phyloP scores from a whole-genome alignment of 2,888 invertebrate species.

The Himalopsyche anomala region DNA sequence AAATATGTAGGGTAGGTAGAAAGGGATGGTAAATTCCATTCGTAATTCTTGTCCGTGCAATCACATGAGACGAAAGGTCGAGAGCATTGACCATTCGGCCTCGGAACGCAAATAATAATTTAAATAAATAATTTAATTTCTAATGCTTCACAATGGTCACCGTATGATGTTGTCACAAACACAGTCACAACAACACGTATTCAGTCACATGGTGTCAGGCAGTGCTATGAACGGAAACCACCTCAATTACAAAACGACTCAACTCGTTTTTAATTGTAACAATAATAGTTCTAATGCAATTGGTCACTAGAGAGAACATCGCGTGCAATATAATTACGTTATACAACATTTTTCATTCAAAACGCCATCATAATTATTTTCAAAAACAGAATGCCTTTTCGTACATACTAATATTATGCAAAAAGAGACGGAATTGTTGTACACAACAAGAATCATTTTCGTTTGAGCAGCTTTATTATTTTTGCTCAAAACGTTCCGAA shows the following conservation, averaged over 20 bases:
- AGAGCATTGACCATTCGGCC: no score
- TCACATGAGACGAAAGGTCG: no score
- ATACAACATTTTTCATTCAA: not conserved
- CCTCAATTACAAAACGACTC: conserved; percentile 27
- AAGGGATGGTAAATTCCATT: no score
- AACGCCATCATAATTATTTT: not conserved
- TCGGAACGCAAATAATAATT: no score
- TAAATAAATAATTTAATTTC: no score
- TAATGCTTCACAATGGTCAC: not conserved
- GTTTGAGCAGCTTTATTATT: not conserved
- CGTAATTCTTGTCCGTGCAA: no score
- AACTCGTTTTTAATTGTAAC: conserved; percentile 13
- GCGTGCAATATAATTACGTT: not conserved
- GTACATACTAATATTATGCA: not conserved
- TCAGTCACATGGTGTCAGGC: conserved; percentile 45
- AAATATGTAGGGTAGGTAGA: no score
- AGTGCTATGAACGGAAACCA: conserved; percentile 44
- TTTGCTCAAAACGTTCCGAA: not conserved
- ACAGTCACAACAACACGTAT: conserved; percentile 2
- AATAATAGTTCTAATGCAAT: conserved; percentile 31
- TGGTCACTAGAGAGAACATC: not conserved
- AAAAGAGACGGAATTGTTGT: not conserved
- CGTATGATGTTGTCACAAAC: conserved; percentile 5
- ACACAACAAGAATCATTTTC: not conserved
- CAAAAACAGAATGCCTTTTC: conserved; percentile 4